Evolutionary conservation across 2,888 invertebrate species (phyloP), one percentile per base, ranked within the genome.

Genomic region (Lysandra bellargus): DNA sequence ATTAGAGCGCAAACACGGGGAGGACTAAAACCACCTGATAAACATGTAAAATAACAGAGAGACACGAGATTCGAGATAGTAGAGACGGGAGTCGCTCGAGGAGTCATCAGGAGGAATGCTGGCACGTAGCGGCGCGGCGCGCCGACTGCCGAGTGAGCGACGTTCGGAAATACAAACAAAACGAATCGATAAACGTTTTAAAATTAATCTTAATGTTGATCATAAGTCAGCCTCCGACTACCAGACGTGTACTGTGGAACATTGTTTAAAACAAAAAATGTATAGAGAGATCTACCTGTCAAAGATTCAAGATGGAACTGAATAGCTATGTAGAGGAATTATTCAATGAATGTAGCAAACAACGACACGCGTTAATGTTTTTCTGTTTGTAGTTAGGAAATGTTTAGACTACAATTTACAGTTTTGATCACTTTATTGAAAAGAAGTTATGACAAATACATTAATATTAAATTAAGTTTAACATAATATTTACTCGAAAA

Each of bases 1-100:
- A 93, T 94, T 92, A 93, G 86, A 81, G 83, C 81, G 87, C 91
- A 94, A 93, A 94, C 90, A 93, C 83, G 83, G 83, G 81, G 82
- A 87, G 87, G 91, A 87, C 90, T 91, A 90, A 90, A 91, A 89
- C 88, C 85, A 87, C 86, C 84, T 82, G 91, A 93, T 93, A 93
- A 93, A 92, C 91, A 90, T 85, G 88, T 92, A 85, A 80, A 81
- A 81, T 87, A 87, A 90, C 88, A 88, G 82, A 82, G 85, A 87
- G 88, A 88, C 88, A 85, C 83, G 86, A 91, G 91, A 91, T 91
- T 86, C 86, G 79, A 91, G 92, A 92, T 92, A 93, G 87, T 80
- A 79, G 86, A 84, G 85, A 83, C 83, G 85, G 83, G 83, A 82
- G 82, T 82, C 80, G 80, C 78, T 83, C 78, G 74, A 73, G 80